Base-by-base conservation (phyloP, 1,140 invertebrate species). In the Drosophila funebris region DNA sequence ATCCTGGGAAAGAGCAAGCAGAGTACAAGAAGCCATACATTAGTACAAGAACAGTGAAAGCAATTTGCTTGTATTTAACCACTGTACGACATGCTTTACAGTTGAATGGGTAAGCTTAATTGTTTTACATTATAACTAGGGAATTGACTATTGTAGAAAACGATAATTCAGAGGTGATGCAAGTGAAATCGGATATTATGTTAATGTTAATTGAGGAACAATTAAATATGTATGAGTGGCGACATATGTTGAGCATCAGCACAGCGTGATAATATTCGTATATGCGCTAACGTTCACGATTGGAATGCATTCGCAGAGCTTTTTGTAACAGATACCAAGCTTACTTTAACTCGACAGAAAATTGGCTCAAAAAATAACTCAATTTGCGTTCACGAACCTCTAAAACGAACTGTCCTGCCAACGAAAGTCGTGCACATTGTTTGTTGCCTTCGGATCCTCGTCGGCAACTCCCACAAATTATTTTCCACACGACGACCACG, bases 401-500 rank as follows among this genome's bases (percentile, higher is more conserved):
- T 44, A 50, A 72, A 20, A 31, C 67, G 61, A 71, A 37, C 22
- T 22, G 33, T 29, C 14, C 7, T 1, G 33, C 57, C 62, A 71
- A 29, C 48, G 61, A 36, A 11, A 18, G 33, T 73, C 60, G 73
- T 69, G 29, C 39, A 14, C n/a, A 14, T 33, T 24, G 18, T 52
- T 36, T 58, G 33, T 63, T 41, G 46, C 46, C 46, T 60, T 72
- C 69, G 69, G 68, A 50, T 64, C 11, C 39, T 50, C 41, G 52
- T 78, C 62, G 80, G 81, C 9, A 80, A 85, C 76, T 71, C 73
- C 81, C 81, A 84, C 81, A 84, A 84, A 48, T 39, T 31, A 62
- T 69, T 43, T 56, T 69, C 58, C 76, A 61, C 27, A 73, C 56
- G 48, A 73, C 37, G 31, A 37, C 31, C 9, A 63, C 43, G 61